Conservation (phyloP, 2,888 invertebrate genomes). For the Volucella zonaria region DNA sequence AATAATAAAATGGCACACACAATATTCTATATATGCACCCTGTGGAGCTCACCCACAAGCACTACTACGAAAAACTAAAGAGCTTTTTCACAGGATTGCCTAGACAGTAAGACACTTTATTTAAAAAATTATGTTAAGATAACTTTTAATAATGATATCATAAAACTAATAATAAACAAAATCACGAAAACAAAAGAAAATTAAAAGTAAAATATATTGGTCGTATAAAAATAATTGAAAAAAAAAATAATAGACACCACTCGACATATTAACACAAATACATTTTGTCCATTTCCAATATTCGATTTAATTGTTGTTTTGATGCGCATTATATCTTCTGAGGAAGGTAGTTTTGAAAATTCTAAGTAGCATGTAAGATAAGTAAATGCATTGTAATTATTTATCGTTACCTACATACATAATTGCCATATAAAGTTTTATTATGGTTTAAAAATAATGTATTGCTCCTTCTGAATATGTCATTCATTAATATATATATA, state of each 20-base stretch:
- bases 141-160: slow-evolving; percentile 64
- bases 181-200: slow-evolving; percentile 18
- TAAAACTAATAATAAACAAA: slow-evolving; percentile 23
- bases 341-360: slow-evolving; percentile 36
- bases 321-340: slow-evolving; percentile 35
- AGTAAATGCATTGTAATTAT: slow-evolving; percentile 56
- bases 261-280: slow-evolving; percentile 34
- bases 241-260: slow-evolving; percentile 25
- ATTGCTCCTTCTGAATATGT: slow-evolving; percentile 23
- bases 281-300: slow-evolving; percentile 53
- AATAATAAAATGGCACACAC: slow-evolving; percentile 60
- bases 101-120: slow-evolving; percentile 44
- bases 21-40: slow-evolving; percentile 61
- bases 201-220: slow-evolving; percentile 25
- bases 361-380: slow-evolving; percentile 64
- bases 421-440: slow-evolving; percentile 6
- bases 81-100: slow-evolving; percentile 53
- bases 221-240: slow-evolving; percentile 31
- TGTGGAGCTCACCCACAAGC: slow-evolving; percentile 51
- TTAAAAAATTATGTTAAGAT: slow-evolving; percentile 39
- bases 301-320: slow-evolving; percentile 20
- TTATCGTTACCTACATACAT: slow-evolving; percentile 31
- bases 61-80: slow-evolving; percentile 62
- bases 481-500: slow-evolving; percentile 6
- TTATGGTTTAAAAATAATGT: slow-evolving; percentile 2